A percentile compares a stretch with the other conserved stretches of the same genome.
phyloP scores from a whole-genome alignment of 2,797 vertebrate species.

The Sebastes melanostomus region DNA sequence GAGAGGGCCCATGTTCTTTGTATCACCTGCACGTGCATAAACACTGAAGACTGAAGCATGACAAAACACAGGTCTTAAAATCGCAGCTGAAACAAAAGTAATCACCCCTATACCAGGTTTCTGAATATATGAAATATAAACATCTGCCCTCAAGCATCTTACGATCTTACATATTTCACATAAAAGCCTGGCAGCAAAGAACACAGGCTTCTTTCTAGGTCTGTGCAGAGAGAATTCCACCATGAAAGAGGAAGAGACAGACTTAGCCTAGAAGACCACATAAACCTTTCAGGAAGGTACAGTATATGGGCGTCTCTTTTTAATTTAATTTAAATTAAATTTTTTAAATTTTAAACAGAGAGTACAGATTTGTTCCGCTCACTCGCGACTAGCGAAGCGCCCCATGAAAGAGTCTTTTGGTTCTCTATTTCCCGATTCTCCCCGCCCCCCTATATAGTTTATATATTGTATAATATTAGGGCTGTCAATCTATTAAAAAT shows the following conservation, averaged over 20 bases:
- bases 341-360: too few relatives aligned
- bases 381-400: neutral
- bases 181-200: slow-evolving; percentile 43
- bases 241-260: slow-evolving; percentile 17
- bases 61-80: neutral
- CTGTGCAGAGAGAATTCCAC: neutral
- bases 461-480: neutral
- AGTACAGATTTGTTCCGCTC: neutral
- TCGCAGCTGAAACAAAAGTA: slow-evolving; percentile 16
- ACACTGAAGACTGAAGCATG: slow-evolving; percentile 7
- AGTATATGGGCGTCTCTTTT: neutral
- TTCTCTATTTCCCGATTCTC: neutral
- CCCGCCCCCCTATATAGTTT: neutral
- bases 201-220: neutral
- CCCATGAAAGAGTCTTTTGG: neutral
- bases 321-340: rapidly evolving
- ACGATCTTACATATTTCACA: slow-evolving; percentile 38
- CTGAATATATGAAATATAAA: slow-evolving; percentile 31
- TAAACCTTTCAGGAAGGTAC: neutral
- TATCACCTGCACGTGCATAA: neutral
- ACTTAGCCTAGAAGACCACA: neutral
- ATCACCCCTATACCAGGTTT: slow-evolving; percentile 17
- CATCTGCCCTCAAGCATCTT: slow-evolving; percentile 23
- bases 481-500: too few relatives aligned
- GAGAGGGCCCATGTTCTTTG: neutral